Base-by-base conservation (phyloP, 2,797 vertebrate genomes). In the Labeo calbasu region DNA sequence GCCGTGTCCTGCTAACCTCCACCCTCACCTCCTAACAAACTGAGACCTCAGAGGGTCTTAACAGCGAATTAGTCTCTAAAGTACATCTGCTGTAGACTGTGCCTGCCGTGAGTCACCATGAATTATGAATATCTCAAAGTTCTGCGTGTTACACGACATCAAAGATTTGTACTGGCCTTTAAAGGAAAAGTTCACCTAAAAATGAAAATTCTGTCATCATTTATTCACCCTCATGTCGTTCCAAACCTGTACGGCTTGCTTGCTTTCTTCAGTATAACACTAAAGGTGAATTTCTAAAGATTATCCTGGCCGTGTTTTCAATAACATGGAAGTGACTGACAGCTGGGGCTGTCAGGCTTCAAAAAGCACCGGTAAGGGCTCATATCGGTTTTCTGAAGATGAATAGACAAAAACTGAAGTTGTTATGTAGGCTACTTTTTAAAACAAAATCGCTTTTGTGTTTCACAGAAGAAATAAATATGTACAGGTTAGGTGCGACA, bases 11-110 rank as follows among this genome's bases (percentile, higher is more conserved):
- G 21, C 23, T 82, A 78, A 87, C 86, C 69, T 48, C 65, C 73
- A 79, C 81, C 55, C 81, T 86, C 79, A 85, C 83, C 65, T 55
- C 40, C 19, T 70, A 77, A 77, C 61, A 72, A 77, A 70, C 81
- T 76, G 46, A 83, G 77, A 82, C 79, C 63, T 70, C 50, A 36
- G 65, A 76, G 77, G 77, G 53, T 76, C 51, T 81, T 78, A 69
- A 57, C 57, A 76, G 59, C 36, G 70, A 84, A 83, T 43, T 79
- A 48, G 50, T 79, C 65, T 36, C 36, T 63, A 55, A 87, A 63
- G 46, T n/a, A 65, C 50, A 48, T 9, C 5, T 70, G 65, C 28
- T 14, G 15, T n/a, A 68, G 61, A 69, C 73, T 28, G 7, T 65
- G 61, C 17, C 61, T 71, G 72, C 68, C 25, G 46, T n/a, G 68